Evolutionary conservation across 2,113 vertebrate genomes (phyloP).

Genomic region (Pristiophorus japonicus): DNA sequence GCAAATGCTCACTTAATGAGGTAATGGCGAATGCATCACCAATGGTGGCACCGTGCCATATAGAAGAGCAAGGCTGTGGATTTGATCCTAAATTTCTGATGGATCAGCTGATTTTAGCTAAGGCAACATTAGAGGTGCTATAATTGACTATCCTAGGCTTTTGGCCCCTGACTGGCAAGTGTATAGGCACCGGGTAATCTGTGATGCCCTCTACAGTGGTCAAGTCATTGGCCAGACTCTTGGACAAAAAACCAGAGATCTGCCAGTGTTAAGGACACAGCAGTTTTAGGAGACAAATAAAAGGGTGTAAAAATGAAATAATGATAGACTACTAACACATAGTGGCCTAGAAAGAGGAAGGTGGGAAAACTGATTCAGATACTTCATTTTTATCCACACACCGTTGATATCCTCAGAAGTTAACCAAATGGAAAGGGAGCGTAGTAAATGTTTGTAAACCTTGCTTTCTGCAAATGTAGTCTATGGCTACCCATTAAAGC

Average conservation of each 20-base stretch:
- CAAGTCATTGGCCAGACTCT: background rate
- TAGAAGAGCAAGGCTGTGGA: background rate
- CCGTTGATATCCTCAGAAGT: background rate
- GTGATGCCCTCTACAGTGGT: background rate
- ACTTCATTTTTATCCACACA: background rate
- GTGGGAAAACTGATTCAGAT: background rate
- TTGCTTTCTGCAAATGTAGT: background rate
- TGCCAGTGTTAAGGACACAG: background rate
- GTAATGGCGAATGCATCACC: background rate
- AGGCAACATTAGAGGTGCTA: background rate
- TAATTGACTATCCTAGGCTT: background rate
- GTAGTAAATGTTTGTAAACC: background rate
- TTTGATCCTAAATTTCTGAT: background rate
- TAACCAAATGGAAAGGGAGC: background rate
- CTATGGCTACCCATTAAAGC: background rate
- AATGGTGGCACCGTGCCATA: background rate
- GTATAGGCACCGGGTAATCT: too few relatives aligned
- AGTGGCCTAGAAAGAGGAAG: background rate
- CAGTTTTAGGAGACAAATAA: background rate
- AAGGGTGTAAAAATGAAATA: background rate
- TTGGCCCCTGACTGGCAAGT: background rate
- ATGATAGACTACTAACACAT: background rate
- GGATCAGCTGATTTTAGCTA: background rate
- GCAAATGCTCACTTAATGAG: background rate
- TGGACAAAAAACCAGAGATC: too few relatives aligned